Conservation (phyloP, 2,113 vertebrate genomes). For the Chiloscyllium plagiosum region DNA sequence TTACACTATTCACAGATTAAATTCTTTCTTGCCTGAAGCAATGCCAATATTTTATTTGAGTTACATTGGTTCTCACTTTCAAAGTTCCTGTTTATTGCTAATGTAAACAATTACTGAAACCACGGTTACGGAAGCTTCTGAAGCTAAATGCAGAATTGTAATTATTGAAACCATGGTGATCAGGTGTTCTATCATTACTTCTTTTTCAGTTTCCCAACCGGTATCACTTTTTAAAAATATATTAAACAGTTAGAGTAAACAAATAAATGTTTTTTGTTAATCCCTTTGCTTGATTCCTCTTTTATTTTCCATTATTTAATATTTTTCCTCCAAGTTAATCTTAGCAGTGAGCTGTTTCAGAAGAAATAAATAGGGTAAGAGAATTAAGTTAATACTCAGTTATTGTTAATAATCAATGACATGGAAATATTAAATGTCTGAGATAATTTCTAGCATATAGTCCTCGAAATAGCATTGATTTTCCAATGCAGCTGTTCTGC, state of each 20-base stretch:
- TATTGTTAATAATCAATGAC: background rate
- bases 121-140: background rate
- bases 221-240: background rate
- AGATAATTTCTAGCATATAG: background rate
- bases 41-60: background rate
- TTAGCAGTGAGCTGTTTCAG: background rate
- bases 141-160: background rate
- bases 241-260: background rate
- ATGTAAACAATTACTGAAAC: slow-evolving; percentile 1
- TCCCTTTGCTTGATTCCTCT: background rate
- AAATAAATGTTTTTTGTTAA: background rate
- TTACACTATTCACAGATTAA: background rate
- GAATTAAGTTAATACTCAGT: background rate
- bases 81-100: background rate
- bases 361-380: background rate
- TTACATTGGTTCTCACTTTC: background rate
- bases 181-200: background rate
- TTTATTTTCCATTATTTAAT: background rate
- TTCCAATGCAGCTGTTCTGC: background rate
- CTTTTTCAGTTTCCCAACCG: background rate
- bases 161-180: slow-evolving; percentile 19
- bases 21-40: background rate
- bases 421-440: background rate
- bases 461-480: background rate
- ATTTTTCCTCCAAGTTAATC: background rate